These are phyloP conservation scores for Mormyrops attenuatus DNA, from an alignment of 2,797 vertebrate genomes.

Conservation along the genomic window DNA sequence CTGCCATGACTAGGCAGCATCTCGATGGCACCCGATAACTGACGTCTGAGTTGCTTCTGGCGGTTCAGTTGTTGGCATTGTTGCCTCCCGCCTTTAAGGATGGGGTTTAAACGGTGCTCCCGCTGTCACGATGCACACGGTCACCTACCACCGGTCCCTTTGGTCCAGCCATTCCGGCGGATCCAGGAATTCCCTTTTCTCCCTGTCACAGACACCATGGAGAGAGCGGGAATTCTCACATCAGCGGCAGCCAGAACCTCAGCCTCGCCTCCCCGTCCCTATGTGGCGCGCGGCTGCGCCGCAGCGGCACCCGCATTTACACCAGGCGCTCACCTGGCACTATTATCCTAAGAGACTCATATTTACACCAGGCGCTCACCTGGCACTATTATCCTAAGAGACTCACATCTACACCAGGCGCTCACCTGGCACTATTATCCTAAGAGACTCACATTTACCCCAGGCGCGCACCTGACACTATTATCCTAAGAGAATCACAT, in stretches of 20 bases:
- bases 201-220: conserved; percentile 37
- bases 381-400: too few relatives aligned
- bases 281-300: background rate
- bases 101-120: background rate
- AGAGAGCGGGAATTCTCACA: background rate
- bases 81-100: background rate
- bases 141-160: conserved; percentile 43
- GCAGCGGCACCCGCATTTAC: too few relatives aligned
- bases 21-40: background rate
- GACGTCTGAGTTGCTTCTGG: background rate
- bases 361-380: too few relatives aligned
- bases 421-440: too few relatives aligned
- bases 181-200: conserved; percentile 38
- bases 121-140: background rate
- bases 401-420: too few relatives aligned
- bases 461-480: too few relatives aligned
- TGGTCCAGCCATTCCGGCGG: conserved; percentile 36
- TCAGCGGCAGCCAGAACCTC: background rate
- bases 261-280: background rate
- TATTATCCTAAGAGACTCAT: too few relatives aligned
- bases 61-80: background rate
- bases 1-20: background rate
- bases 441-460: too few relatives aligned
- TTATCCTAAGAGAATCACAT: too few relatives aligned
- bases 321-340: too few relatives aligned